These are phyloP conservation scores for Lucifuga dentata DNA, from an alignment of 2,113 vertebrate genomes.

Conservation along the genomic window DNA sequence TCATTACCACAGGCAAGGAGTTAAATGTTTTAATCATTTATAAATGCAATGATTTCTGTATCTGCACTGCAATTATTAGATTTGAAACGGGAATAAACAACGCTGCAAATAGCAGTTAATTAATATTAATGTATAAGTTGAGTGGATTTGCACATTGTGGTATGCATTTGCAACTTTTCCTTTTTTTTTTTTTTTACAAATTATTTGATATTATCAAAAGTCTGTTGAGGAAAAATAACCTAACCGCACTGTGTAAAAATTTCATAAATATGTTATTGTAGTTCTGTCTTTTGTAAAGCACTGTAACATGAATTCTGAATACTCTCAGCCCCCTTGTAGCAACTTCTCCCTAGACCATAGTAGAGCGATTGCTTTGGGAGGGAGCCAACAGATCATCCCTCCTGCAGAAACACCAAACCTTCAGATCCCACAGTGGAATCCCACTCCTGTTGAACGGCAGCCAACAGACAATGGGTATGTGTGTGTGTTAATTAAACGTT, in stretches of 20 bases:
- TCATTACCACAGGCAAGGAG: too few species aligned
- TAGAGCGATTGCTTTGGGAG: slow-evolving; percentile 52
- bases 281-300: slow-evolving; percentile 27
- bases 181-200: too few species aligned
- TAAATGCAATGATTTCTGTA: too few species aligned
- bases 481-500: neutral
- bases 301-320: slow-evolving; percentile 66
- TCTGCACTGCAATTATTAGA: too few species aligned
- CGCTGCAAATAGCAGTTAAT: too few species aligned
- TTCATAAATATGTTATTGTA: slow-evolving; percentile 3
- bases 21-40: too few species aligned
- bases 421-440: slow-evolving; percentile 54
- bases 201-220: too few species aligned
- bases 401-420: slow-evolving; percentile 31
- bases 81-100: too few species aligned
- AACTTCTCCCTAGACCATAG: slow-evolving; percentile 70
- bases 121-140: too few species aligned
- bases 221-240: too few species aligned
- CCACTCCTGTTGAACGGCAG: slow-evolving; percentile 14
- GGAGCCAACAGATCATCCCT: slow-evolving; percentile 55
- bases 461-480: slow-evolving; percentile 62
- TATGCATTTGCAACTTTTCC: too few species aligned
- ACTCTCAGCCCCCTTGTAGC: slow-evolving; percentile 75
- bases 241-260: neutral
- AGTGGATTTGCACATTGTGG: too few species aligned